Percentiles rank a stretch among this genome's conserved stretches.
Conservation (phyloP, 30 jellyfish, hydroid and myxozoan species). For the Aurelia coerulea region DNA sequence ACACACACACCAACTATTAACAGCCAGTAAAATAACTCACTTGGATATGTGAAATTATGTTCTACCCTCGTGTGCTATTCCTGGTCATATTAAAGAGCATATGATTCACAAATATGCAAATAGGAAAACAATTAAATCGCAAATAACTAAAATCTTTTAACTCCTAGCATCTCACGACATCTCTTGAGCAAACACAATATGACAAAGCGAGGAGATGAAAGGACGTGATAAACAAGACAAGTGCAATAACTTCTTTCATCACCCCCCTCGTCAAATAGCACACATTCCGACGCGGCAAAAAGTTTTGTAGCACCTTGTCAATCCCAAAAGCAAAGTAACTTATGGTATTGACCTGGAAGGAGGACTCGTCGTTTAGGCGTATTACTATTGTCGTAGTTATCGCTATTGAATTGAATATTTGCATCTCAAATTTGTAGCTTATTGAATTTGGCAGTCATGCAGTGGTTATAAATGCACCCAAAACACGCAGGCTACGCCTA, state of each 20-base stretch:
- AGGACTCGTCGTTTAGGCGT: no score
- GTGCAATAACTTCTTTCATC: slow-evolving; percentile 43
- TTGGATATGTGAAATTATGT: no score
- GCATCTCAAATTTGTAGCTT: no score
- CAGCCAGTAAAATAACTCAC: no score
- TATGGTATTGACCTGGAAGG: slow-evolving; percentile 43
- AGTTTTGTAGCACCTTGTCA: slow-evolving; percentile 66
- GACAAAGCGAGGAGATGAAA: slow-evolving; percentile 31
- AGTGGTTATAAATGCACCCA: no score
- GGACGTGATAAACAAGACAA: slow-evolving; percentile 15
- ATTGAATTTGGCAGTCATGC: no score
- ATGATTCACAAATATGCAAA: slow-evolving; percentile 7
- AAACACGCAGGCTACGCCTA: no score
- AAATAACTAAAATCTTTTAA: slow-evolving; percentile 3
- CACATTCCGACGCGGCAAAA: slow-evolving; percentile 53
- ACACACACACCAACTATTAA: no score
- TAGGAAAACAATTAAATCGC: slow-evolving; percentile 14
- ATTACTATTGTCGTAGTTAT: no score
- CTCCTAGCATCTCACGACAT: slow-evolving; percentile 8
- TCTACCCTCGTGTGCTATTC: neutral
- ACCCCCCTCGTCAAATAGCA: slow-evolving; percentile 54
- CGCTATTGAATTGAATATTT: no score
- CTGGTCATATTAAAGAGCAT: neutral
- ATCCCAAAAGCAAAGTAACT: slow-evolving; percentile 40
- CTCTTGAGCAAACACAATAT: slow-evolving; percentile 56